These are phyloP conservation scores for Hucho hucho DNA, from an alignment of 2,113 vertebrate genomes.

Conservation along the genomic window DNA sequence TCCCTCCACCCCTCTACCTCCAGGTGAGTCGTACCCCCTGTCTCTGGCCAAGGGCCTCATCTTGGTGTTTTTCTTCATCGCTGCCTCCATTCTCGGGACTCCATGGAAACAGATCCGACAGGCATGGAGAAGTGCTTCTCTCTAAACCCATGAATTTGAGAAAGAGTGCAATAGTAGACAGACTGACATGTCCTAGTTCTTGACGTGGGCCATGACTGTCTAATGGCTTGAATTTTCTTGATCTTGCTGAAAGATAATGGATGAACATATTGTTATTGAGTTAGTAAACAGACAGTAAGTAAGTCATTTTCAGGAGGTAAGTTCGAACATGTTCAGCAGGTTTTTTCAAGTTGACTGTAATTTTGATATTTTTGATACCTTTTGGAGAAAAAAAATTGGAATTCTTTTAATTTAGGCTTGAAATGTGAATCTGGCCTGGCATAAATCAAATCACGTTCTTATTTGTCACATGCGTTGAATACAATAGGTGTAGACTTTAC, in stretches of 20 bases:
- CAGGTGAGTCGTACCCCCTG: slow-evolving; percentile 83
- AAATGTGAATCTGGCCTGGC: too few relatives aligned
- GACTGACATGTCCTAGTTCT: background rate
- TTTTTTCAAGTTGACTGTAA: background rate
- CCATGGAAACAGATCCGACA: slow-evolving; percentile 78
- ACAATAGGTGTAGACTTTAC: too few relatives aligned
- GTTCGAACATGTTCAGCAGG: background rate
- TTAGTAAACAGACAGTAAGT: too few relatives aligned
- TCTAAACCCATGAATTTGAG: slow-evolving; percentile 25
- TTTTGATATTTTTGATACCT: background rate
- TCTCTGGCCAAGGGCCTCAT: slow-evolving; percentile 84
- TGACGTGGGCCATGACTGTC: too few relatives aligned
- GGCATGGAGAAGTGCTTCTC: slow-evolving; percentile 46
- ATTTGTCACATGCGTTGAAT: too few relatives aligned
- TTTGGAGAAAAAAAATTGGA: too few relatives aligned
- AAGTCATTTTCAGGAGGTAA: background rate
- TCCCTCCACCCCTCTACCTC: slow-evolving; percentile 1
- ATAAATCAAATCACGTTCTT: too few relatives aligned
- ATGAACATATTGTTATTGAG: background rate
- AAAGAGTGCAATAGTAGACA: background rate
- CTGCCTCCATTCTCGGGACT: slow-evolving; percentile 71
- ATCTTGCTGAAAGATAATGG: background rate
- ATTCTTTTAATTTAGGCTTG: too few relatives aligned
- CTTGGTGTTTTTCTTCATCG: slow-evolving; percentile 74
- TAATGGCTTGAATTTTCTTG: background rate